Evolutionary conservation across 1,140 invertebrate genomes (phyloP).

Genomic region (Carcinoscorpius rotundicauda): DNA sequence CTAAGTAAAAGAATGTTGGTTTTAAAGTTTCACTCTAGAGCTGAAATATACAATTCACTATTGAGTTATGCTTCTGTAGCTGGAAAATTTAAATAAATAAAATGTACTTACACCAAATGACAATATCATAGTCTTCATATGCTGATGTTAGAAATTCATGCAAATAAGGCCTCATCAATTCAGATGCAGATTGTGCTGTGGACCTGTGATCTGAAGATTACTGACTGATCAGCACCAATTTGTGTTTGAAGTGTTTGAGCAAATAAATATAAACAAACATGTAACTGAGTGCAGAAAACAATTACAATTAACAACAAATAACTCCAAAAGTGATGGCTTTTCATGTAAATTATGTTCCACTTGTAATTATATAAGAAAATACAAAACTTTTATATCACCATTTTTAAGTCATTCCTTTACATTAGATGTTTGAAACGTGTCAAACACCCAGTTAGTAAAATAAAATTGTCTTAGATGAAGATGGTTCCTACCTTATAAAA

Average conservation of each 20-base stretch:
- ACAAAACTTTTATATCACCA: too few relatives aligned
- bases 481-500: too few relatives aligned
- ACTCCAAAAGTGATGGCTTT: too few relatives aligned
- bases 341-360: too few relatives aligned
- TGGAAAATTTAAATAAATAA: slow-evolving; percentile 6
- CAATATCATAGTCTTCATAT: slow-evolving; percentile 56
- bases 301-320: slow-evolving; percentile 1
- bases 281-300: slow-evolving; percentile 1
- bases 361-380: too few relatives aligned
- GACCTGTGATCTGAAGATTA: slow-evolving; percentile 65
- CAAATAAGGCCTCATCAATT: slow-evolving; percentile 88
- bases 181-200: slow-evolving; percentile 67
- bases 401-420: too few relatives aligned
- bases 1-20: too few relatives aligned
- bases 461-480: too few relatives aligned
- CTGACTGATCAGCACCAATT: background rate
- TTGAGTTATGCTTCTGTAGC: background rate
- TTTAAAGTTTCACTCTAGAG: background rate
- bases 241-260: background rate
- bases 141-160: slow-evolving; percentile 89
- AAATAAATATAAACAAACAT: slow-evolving; percentile 8
- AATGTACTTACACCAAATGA: slow-evolving; percentile 41
- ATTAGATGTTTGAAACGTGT: too few relatives aligned
- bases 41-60: background rate
- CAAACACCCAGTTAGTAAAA: too few relatives aligned